Evolutionary conservation across 2,113 vertebrate species (phyloP), one percentile per base, ranked within the genome.

Genomic region (Hucho hucho): DNA sequence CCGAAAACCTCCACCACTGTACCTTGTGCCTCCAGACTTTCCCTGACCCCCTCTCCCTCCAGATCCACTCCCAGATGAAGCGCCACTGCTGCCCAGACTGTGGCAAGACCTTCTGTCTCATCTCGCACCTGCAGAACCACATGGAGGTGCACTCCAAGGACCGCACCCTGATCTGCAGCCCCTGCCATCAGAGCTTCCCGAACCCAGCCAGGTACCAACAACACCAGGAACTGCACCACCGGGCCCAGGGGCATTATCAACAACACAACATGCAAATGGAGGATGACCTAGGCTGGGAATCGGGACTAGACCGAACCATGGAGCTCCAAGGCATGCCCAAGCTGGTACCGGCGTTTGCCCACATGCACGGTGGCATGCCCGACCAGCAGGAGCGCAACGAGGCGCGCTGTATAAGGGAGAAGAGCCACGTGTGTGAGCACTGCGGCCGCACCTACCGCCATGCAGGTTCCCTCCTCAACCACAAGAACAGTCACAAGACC

Each of bases 31-130:
- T 94, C 56, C 94, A 94, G 90, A 93, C 92, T 1, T 95, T 94
- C 79, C 91, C 91, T 3, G 91, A 95, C 71, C 87, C 92, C 13
- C 66, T 92, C 71, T 86, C 92, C 32, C 90, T 95, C 14, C 91
- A 95, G 82, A 92, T 91, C 11, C 96, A 97, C 43, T 89, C 93
- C 53, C 92, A 93, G 80, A 89, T 92, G 86, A 88, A 89, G 56
- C 91, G 92, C 25, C 93, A 94, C 84, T 92, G 92, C 81, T 95
- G 95, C 80, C 89, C 90, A 0, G 93, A 92, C 58, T 95, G 95
- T 6, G 92, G 93, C 37, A 95, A 94, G 85, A 92, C 91, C 69
- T 95, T 95, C 82, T 92, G 94, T 37, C 91, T 93, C 64, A 75
- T 92, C 12, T 20, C 90, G 3, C 93, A 93, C 82, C 83, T 95